Conservation (phyloP, 2,797 vertebrate species). For the Aphelocoma californica region DNA sequence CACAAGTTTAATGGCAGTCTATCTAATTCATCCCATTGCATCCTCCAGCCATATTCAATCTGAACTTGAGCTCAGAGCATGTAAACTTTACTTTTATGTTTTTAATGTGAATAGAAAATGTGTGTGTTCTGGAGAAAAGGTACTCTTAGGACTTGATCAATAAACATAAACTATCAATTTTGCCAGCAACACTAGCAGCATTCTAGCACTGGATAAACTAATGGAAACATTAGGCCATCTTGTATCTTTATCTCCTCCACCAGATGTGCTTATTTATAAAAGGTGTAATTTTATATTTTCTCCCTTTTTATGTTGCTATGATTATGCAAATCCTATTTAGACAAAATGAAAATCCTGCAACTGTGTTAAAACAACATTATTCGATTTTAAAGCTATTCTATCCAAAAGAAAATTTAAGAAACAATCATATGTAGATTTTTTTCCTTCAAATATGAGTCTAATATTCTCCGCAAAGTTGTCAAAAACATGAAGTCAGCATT, state of each 20-base stretch:
- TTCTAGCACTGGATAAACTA: background rate
- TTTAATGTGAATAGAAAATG: background rate
- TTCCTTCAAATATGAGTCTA: background rate
- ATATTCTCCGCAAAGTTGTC: background rate
- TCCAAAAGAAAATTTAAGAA: background rate
- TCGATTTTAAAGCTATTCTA: background rate
- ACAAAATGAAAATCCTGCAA: background rate
- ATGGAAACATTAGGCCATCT: background rate
- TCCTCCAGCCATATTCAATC: background rate
- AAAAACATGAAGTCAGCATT: background rate
- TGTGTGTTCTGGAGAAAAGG: rapidly evolving
- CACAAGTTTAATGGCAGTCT: background rate
- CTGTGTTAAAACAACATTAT: background rate
- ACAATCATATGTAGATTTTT: background rate
- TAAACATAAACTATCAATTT: background rate
- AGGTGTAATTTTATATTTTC: background rate
- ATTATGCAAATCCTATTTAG: background rate
- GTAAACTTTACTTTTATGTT: background rate
- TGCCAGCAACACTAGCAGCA: background rate
- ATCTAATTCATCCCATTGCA: background rate
- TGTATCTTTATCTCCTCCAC: background rate
- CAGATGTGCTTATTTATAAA: background rate
- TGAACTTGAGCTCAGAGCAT: background rate
- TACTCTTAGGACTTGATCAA: background rate
- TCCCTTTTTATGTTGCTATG: background rate